phyloP scores from a whole-genome alignment of 2,113 vertebrate species.

The Pollimyrus isidori region DNA sequence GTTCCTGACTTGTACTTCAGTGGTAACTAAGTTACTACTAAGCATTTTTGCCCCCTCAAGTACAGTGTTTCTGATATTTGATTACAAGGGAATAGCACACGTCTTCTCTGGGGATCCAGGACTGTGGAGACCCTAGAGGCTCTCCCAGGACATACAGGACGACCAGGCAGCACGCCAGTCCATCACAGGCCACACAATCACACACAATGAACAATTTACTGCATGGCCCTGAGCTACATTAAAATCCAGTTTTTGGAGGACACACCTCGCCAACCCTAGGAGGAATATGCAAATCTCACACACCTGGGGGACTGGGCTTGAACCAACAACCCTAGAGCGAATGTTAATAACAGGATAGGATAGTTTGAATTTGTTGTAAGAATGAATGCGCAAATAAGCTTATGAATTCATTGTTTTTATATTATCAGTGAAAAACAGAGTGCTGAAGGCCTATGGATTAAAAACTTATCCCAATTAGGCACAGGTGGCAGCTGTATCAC shows the following conservation, averaged over 20 bases:
- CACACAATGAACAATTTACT: neutral
- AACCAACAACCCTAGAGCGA: neutral
- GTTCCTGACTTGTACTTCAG: neutral
- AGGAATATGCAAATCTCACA: neutral
- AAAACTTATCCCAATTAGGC: neutral
- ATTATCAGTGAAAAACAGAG: neutral
- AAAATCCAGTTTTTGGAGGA: neutral
- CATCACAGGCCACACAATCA: neutral
- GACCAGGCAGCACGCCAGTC: neutral
- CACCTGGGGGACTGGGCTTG: neutral
- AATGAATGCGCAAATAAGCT: neutral
- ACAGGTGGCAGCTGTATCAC: neutral
- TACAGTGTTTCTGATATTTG: neutral
- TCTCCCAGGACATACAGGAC: neutral
- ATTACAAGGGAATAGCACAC: neutral
- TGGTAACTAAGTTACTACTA: neutral
- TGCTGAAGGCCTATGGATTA: neutral
- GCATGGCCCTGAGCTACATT: neutral
- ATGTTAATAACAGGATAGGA: neutral
- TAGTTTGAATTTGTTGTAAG: neutral
- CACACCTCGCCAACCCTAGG: neutral
- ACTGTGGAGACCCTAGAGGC: neutral
- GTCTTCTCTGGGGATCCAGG: neutral
- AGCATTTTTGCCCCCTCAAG: too few species aligned
- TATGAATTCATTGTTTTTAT: conserved; percentile 1